A percentile compares a stretch with the other conserved stretches of the same genome.
These are phyloP conservation scores for Tiliacea citrago DNA, from an alignment of 2,888 invertebrate species.

Conservation along the genomic window DNA sequence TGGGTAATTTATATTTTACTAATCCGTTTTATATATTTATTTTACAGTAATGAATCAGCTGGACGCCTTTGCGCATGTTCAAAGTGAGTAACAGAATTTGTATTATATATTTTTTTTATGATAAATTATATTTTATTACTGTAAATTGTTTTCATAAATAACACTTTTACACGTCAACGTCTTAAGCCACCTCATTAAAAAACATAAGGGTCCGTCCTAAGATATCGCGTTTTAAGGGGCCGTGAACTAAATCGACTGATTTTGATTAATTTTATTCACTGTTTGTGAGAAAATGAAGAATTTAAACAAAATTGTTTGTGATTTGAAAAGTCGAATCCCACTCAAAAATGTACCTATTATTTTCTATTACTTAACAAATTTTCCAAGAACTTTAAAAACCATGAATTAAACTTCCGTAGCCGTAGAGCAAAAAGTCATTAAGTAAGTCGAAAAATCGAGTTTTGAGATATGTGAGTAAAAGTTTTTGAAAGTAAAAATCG, in stretches of 20 bases:
- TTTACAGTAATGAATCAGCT: neutral
- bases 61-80: neutral
- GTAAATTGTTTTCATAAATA: neutral
- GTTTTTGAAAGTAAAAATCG: too few relatives aligned
- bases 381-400: too few relatives aligned
- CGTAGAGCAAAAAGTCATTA: too few relatives aligned
- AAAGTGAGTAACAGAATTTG: conserved; percentile 6
- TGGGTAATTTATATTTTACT: neutral
- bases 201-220: neutral
- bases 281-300: neutral
- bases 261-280: neutral
- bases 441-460: too few relatives aligned
- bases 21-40: neutral
- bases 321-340: neutral
- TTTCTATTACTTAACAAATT: too few relatives aligned
- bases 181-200: neutral
- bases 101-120: neutral
- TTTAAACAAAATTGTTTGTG: too few relatives aligned
- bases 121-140: neutral
- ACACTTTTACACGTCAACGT: neutral
- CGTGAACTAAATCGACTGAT: neutral
- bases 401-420: too few relatives aligned
- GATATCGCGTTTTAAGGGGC: too few relatives aligned
- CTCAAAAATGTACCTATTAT: too few relatives aligned
- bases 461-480: too few relatives aligned